These are phyloP conservation scores for Neoscelio sp. DNA, from an alignment of 2,888 invertebrate genomes.

Conservation along the genomic window DNA sequence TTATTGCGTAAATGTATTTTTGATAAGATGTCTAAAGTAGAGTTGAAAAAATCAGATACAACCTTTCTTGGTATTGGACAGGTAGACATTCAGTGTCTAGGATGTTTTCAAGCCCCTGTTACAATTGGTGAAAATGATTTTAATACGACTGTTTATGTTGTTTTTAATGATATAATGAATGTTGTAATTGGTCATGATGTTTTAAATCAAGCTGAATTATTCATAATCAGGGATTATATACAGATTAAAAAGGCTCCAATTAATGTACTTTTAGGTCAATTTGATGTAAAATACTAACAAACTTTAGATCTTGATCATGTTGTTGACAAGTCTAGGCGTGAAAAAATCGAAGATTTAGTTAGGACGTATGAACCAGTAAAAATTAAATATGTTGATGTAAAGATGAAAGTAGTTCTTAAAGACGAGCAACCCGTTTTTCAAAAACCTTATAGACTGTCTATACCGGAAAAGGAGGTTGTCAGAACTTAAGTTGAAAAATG, in stretches of 20 bases:
- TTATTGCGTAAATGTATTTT: conserved; percentile 23
- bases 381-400: conserved; percentile 12
- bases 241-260: conserved; percentile 1
- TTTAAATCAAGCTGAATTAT: conserved; percentile 18
- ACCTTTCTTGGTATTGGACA: conserved; percentile 18
- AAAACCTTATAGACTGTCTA: conserved; percentile 16
- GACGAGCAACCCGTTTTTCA: too few species aligned
- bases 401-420: conserved; percentile 30
- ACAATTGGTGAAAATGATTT: conserved; percentile 1
- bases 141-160: conserved; percentile 1
- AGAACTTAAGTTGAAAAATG: conserved; percentile 24
- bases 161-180: conserved; percentile 10
- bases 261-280: background rate
- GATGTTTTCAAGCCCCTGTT: conserved; percentile 20
- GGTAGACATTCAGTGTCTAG: background rate
- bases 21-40: too few species aligned
- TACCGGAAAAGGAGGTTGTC: conserved; percentile 38
- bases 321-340: background rate
- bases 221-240: conserved; percentile 1
- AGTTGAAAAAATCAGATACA: too few species aligned
- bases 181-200: conserved; percentile 20
- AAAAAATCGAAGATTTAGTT: conserved; percentile 24
- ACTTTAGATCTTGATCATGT: conserved; percentile 6
- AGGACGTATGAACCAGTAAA: conserved; percentile 16
- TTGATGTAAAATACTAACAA: conserved; percentile 1